These are phyloP conservation scores for Hanleya hanleyi DNA, from an alignment of 2,888 invertebrate genomes.

Conservation along the genomic window DNA sequence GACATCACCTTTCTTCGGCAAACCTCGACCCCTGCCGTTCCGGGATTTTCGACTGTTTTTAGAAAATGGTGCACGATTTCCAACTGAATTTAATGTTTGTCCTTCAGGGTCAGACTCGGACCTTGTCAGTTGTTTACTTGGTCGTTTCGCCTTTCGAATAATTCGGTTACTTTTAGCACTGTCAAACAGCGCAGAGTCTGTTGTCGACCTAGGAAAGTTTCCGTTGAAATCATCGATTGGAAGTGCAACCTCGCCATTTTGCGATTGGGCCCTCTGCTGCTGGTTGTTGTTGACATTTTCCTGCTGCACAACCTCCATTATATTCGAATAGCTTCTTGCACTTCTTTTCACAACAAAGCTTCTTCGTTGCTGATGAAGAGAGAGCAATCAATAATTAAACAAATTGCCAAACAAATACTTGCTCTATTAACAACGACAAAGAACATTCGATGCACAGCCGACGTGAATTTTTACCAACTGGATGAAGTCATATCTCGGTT, in stretches of 20 bases:
- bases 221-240: constrained; percentile 36
- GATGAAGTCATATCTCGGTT: neutral
- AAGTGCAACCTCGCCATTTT: constrained; percentile 59
- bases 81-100: constrained; percentile 5
- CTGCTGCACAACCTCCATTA: constrained; percentile 2
- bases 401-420: neutral
- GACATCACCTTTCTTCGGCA: constrained; percentile 82
- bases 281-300: constrained; percentile 1
- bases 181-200: neutral
- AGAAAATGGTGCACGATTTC: constrained; percentile 57
- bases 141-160: constrained; percentile 57
- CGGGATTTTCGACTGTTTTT: constrained; percentile 92
- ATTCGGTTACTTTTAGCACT: constrained; percentile 46
- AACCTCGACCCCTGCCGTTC: constrained; percentile 87
- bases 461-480: neutral
- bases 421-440: neutral
- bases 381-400: neutral
- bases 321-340: neutral
- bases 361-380: neutral
- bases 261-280: constrained; percentile 27
- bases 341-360: neutral
- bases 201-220: constrained; percentile 8
- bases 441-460: neutral
- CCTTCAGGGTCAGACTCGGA: constrained; percentile 45
- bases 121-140: constrained; percentile 41